A percentile compares a stretch with the other conserved stretches of the same genome.
Conservation (phyloP, 2,113 vertebrate species). For the Phoxinus phoxinus region DNA sequence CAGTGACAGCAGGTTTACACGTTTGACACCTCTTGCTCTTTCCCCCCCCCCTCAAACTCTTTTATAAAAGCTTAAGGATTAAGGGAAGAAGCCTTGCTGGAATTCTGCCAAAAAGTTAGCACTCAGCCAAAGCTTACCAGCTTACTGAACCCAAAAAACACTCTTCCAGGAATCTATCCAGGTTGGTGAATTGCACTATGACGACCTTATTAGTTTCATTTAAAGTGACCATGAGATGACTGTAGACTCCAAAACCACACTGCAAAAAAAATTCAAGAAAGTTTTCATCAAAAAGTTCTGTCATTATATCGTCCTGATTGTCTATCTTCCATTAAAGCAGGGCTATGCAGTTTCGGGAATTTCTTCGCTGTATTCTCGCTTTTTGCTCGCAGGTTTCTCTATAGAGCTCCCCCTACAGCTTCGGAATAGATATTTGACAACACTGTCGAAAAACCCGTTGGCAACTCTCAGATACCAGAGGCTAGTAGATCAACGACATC, state of each 20-base stretch:
- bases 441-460: no score
- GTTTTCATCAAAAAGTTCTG: no score
- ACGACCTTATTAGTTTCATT: not conserved
- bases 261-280: no score
- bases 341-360: no score
- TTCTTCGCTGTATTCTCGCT: no score
- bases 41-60: not conserved
- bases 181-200: conserved; percentile 12
- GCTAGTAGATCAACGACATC: no score
- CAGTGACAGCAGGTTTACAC: conserved; percentile 12
- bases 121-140: conserved; percentile 28
- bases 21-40: conserved; percentile 14
- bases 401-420: no score
- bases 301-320: no score
- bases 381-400: no score
- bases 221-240: not conserved
- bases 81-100: conserved; percentile 25
- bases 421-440: no score
- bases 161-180: not conserved
- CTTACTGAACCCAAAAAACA: conserved; percentile 31
- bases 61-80: conserved; percentile 18
- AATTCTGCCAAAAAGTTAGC: conserved; percentile 32
- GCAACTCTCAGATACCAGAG: no score
- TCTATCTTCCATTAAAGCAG: no score
- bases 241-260: not conserved